phyloP scores from a whole-genome alignment of 1,140 invertebrate genomes.

The Drosophila nasuta region DNA sequence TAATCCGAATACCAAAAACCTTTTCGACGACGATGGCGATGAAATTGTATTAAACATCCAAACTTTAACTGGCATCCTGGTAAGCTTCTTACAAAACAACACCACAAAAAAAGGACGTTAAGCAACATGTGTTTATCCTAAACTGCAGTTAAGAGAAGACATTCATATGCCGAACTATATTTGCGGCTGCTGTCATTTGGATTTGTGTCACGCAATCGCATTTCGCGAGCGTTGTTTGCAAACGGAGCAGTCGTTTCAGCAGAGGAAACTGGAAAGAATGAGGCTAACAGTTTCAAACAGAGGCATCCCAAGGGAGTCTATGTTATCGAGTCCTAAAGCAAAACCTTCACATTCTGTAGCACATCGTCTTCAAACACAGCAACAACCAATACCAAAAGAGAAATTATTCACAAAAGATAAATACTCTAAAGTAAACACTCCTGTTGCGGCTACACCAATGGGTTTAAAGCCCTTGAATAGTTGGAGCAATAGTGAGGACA shows the following conservation, averaged over 20 bases:
- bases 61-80: conserved; percentile 40
- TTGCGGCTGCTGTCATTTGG: conserved; percentile 45
- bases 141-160: conserved; percentile 45
- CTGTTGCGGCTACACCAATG: neutral
- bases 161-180: conserved; percentile 47
- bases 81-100: conserved; percentile 4
- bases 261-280: neutral
- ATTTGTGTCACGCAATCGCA: conserved; percentile 31
- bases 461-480: neutral
- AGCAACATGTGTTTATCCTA: neutral
- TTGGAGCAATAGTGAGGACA: neutral
- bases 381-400: neutral
- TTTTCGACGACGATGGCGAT: conserved; percentile 38
- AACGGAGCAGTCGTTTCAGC: conserved; percentile 25
- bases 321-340: neutral
- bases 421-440: neutral
- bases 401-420: neutral
- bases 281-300: neutral
- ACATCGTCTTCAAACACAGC: neutral
- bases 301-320: neutral
- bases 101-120: neutral
- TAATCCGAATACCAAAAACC: conserved; percentile 22
- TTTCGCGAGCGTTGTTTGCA: conserved; percentile 50
- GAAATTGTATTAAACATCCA: conserved; percentile 27
- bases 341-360: neutral